phyloP scores from a whole-genome alignment of 2,113 vertebrate species.

The Callospermophilus lateralis region DNA sequence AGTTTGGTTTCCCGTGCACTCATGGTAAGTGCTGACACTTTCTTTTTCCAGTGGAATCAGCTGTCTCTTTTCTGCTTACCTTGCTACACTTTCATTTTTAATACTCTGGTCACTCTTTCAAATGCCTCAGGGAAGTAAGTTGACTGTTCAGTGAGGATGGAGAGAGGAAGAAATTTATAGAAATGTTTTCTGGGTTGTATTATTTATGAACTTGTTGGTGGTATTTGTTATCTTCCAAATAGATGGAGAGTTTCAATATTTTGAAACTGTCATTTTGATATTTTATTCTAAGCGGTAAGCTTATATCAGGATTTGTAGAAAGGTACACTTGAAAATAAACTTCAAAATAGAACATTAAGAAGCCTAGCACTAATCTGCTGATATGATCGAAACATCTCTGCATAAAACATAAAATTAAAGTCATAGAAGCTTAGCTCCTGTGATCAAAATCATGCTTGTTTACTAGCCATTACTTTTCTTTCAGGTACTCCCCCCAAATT shows the following conservation, averaged over 20 bases:
- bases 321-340: neutral
- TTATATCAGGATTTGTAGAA: neutral
- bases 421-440: slow-evolving; percentile 16
- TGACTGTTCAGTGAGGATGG: neutral
- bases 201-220: slow-evolving; percentile 65
- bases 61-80: slow-evolving; percentile 71
- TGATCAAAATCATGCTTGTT: slow-evolving; percentile 35
- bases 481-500: neutral
- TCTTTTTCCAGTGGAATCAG: neutral
- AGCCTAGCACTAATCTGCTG: neutral
- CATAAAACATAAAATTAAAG: slow-evolving; percentile 27
- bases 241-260: slow-evolving; percentile 43
- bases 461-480: slow-evolving; percentile 40
- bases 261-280: slow-evolving; percentile 44
- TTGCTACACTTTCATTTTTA: slow-evolving; percentile 58
- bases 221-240: slow-evolving; percentile 57
- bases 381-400: neutral
- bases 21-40: slow-evolving; percentile 66
- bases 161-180: slow-evolving; percentile 43
- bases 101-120: slow-evolving; percentile 62
- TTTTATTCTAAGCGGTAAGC: slow-evolving; percentile 54
- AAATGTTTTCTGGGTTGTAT: slow-evolving; percentile 65
- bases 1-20: slow-evolving; percentile 47
- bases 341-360: slow-evolving; percentile 12
- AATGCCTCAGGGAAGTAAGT: slow-evolving; percentile 60